Percentiles rank a stretch among this genome's conserved stretches.
phyloP scores from a whole-genome alignment of 2,888 invertebrate species.

The Tenthredo notha region DNA sequence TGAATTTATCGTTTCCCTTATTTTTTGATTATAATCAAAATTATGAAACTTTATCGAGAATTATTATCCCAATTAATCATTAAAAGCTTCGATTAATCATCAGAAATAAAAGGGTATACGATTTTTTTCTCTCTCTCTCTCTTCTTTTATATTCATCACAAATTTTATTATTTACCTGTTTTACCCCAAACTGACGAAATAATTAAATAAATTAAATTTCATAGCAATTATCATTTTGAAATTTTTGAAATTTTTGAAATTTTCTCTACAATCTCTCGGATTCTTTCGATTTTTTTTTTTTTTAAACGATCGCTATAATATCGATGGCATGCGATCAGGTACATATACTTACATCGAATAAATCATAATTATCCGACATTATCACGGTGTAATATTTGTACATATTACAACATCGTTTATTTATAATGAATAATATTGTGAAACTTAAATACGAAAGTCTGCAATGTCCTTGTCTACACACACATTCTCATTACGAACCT shows the following conservation, averaged over 20 bases:
- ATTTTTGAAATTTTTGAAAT: too few relatives aligned
- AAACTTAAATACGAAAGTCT: constrained; percentile 16
- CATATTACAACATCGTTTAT: background rate
- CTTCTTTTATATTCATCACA: too few relatives aligned
- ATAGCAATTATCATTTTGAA: too few relatives aligned
- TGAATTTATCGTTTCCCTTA: background rate
- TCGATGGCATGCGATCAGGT: background rate
- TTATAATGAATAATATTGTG: constrained; percentile 1
- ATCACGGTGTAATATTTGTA: background rate
- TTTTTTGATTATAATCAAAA: background rate
- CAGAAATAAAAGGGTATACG: background rate
- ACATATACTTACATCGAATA: background rate
- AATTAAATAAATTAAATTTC: too few relatives aligned
- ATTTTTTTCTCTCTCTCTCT: too few relatives aligned
- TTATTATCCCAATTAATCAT: background rate
- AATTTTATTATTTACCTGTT: too few relatives aligned
- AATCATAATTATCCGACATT: background rate
- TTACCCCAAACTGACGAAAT: too few relatives aligned
- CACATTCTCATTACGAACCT: background rate
- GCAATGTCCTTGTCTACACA: background rate
- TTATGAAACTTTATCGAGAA: background rate
- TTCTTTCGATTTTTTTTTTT: too few relatives aligned
- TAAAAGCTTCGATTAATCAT: background rate
- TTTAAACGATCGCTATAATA: background rate
- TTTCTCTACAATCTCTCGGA: too few relatives aligned